Evolutionary conservation across 2,888 invertebrate species (phyloP).

Genomic region (Brachypterus glaber): DNA sequence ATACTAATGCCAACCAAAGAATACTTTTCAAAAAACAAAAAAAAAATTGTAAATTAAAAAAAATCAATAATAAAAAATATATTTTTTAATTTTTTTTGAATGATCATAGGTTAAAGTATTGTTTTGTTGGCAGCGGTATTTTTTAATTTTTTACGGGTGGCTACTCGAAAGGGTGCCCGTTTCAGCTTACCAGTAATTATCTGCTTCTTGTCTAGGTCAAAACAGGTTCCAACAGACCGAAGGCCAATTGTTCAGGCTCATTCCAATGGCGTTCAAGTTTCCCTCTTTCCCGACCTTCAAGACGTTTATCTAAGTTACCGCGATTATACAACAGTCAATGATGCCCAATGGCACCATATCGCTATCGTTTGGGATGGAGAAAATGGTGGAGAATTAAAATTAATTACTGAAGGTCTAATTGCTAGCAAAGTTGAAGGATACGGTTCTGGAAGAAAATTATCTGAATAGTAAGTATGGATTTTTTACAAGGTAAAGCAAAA

Average conservation of each 20-base stretch:
- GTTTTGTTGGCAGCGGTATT: too few relatives aligned
- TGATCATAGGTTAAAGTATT: background rate
- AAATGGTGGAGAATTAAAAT: slow-evolving; percentile 73
- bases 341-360: slow-evolving; percentile 94
- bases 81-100: slow-evolving; percentile 3
- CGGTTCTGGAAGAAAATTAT: slow-evolving; percentile 69
- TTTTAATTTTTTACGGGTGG: too few relatives aligned
- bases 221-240: slow-evolving; percentile 67
- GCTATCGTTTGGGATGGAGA: slow-evolving; percentile 91
- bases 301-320: slow-evolving; percentile 85
- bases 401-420: slow-evolving; percentile 92
- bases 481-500: too few relatives aligned
- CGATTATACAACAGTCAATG: slow-evolving; percentile 87
- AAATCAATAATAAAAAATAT: too few relatives aligned
- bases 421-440: slow-evolving; percentile 88
- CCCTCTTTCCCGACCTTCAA: slow-evolving; percentile 77
- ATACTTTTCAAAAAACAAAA: too few relatives aligned
- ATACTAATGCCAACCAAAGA: too few relatives aligned
- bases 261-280: slow-evolving; percentile 86
- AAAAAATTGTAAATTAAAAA: too few relatives aligned
- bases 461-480: slow-evolving; percentile 64
- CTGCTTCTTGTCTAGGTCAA: slow-evolving; percentile 64
- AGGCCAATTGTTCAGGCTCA: slow-evolving; percentile 83
- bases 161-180: too few relatives aligned
- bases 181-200: too few relatives aligned